Evolutionary conservation across 2,797 vertebrate genomes (phyloP).

Genomic region (Rachycentron canadum): DNA sequence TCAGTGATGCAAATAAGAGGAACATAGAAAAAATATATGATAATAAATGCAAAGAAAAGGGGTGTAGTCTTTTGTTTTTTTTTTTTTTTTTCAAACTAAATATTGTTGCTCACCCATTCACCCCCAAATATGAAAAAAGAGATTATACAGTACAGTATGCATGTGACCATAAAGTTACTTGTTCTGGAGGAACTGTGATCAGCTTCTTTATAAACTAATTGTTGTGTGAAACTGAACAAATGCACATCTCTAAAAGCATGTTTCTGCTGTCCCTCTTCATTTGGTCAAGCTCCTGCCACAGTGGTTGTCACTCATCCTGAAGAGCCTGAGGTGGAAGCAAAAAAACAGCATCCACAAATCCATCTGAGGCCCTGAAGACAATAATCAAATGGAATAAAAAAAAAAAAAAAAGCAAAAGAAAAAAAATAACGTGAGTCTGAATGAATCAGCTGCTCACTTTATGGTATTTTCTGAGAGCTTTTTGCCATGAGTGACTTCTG

Average conservation of each 20-base stretch:
- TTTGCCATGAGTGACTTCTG: slow-evolving; percentile 1
- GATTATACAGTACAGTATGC: background rate
- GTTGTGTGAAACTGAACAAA: background rate
- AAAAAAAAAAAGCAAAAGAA: background rate
- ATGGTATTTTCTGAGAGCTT: background rate
- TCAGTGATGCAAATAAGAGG: slow-evolving; percentile 8
- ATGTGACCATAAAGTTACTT: background rate
- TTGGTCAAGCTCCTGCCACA: background rate
- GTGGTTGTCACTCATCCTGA: slow-evolving; percentile 9
- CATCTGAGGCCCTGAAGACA: slow-evolving; percentile 16
- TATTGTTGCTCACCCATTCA: background rate
- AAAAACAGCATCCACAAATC: slow-evolving; percentile 3
- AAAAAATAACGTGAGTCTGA: background rate
- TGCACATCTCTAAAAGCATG: background rate
- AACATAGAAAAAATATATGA: background rate
- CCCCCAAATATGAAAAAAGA: background rate
- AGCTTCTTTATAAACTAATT: background rate
- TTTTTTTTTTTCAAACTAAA: background rate
- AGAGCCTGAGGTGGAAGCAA: slow-evolving; percentile 2
- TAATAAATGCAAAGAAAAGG: background rate
- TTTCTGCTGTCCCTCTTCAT: background rate
- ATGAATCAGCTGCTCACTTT: background rate
- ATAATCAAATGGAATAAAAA: slow-evolving; percentile 17
- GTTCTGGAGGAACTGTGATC: background rate
- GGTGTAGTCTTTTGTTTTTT: background rate